Evolutionary conservation across 2,888 invertebrate species (phyloP), one percentile per base, ranked within the genome.

Genomic region (Campaea margaritaria): DNA sequence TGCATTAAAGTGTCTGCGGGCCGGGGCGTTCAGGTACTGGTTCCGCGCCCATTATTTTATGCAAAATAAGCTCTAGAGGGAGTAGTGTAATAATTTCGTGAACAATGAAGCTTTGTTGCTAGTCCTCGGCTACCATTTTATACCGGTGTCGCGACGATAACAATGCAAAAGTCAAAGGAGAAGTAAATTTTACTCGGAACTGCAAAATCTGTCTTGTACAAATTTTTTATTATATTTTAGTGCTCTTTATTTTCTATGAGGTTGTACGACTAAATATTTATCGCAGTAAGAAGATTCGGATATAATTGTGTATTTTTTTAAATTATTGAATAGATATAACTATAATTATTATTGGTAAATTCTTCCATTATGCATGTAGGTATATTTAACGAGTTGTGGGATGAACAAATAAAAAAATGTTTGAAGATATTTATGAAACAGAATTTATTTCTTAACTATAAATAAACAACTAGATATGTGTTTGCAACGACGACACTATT

Each of bases 361-460:
- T 2, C 7, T 2, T 5, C 27, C 27, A n/a, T n/a, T n/a, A n/a
- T n/a, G n/a, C n/a, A n/a, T n/a, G n/a, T n/a, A n/a, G n/a, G n/a
- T n/a, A n/a, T n/a, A n/a, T n/a, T n/a, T n/a, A n/a, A n/a, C 11
- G 5, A 21, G 5, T 27, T 41, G 7, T 15, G 14, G 16, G 31
- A 12, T 16, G 2, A 41, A 12, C 0, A 21, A 65, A 58, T 57
- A 55, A 72, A 68, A 65, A 60, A 70, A 61, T 74, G 68, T 65
- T 62, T 65, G n/a, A 31, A 54, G 34, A 50, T 74, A 41, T 54
- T 73, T 79, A 79, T 64, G 73, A 83, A 85, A 82, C 73, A 76
- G 83, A 71, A 73, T 90, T 90, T 89, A 89, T 86, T 86, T 76
- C 58, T 71, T 81, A 84, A 83, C 76, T 81, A 83, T 84, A 88